phyloP scores from a whole-genome alignment of 1,140 invertebrate genomes.

The Trissolcus basalis region DNA sequence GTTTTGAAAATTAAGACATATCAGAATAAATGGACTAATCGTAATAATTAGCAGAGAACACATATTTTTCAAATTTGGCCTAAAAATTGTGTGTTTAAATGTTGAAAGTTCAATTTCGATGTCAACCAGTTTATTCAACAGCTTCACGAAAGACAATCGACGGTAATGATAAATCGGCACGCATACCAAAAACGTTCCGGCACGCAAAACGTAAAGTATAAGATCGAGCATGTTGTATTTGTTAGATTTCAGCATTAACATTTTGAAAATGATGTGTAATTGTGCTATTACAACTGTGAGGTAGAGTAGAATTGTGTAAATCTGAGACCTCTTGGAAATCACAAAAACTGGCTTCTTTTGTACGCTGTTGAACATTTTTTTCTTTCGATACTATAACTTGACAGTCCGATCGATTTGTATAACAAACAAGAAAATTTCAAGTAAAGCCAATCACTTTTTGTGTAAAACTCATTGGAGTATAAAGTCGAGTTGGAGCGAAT shows the following conservation, averaged over 20 bases:
- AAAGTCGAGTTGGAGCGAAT: too few relatives aligned
- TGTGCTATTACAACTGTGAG: neutral
- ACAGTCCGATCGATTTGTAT: neutral
- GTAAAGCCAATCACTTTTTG: neutral
- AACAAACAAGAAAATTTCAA: neutral
- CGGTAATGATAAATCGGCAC: slow-evolving; percentile 1
- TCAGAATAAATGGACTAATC: neutral
- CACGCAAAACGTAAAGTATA: neutral
- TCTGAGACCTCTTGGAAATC: neutral
- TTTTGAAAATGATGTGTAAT: neutral
- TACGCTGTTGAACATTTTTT: neutral
- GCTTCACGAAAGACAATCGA: neutral
- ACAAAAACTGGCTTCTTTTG: slow-evolving; percentile 4
- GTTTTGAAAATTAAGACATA: neutral
- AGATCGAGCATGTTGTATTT: neutral
- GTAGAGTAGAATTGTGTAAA: neutral
- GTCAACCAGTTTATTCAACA: slow-evolving; percentile 4
- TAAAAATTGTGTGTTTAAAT: neutral
- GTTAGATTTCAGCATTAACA: neutral
- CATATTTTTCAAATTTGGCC: neutral
- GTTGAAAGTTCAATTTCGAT: neutral
- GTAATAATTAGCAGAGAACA: neutral
- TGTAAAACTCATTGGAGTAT: too few relatives aligned
- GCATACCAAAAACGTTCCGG: neutral
- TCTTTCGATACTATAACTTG: neutral